Percentiles rank a stretch among this genome's conserved stretches.
Conservation (phyloP, 2,888 invertebrate genomes). For the Salticus scenicus region DNA sequence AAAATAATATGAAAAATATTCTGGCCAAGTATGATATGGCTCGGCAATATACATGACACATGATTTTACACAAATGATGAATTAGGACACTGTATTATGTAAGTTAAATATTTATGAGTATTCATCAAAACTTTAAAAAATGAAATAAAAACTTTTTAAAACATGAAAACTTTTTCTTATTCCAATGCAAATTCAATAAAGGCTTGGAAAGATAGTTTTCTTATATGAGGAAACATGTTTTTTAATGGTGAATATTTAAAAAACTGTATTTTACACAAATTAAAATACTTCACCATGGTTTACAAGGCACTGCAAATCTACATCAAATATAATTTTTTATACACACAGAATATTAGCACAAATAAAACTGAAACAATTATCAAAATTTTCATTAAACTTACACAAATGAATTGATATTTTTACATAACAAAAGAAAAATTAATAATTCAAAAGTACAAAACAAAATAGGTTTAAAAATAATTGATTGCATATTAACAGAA, state of each 20-base stretch:
- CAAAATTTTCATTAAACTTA: too few relatives aligned
- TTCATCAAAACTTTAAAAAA: constrained; percentile 46
- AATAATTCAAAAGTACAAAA: too few relatives aligned
- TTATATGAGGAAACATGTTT: constrained; percentile 9
- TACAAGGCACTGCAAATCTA: constrained; percentile 65
- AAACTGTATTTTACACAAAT: constrained; percentile 7
- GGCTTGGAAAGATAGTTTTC: constrained; percentile 47
- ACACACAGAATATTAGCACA: constrained; percentile 11
- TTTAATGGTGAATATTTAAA: not conserved
- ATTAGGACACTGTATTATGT: constrained; percentile 43
- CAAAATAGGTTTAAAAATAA: too few relatives aligned
- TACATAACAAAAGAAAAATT: too few relatives aligned
- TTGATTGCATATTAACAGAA: too few relatives aligned
- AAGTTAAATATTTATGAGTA: constrained; percentile 52
- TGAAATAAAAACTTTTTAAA: constrained; percentile 23
- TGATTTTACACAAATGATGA: constrained; percentile 51
- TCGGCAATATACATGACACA: constrained; percentile 49
- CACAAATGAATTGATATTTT: too few relatives aligned
- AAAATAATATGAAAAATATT: constrained; percentile 65
- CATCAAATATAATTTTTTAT: constrained; percentile 22
- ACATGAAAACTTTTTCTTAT: constrained; percentile 18
- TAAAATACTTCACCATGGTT: constrained; percentile 30
- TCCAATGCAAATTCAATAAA: not conserved
- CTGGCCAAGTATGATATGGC: constrained; percentile 67
- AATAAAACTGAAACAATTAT: not conserved